Evolutionary conservation across 2,888 invertebrate genomes (phyloP).

Genomic region (Drosophila tripunctata): DNA sequence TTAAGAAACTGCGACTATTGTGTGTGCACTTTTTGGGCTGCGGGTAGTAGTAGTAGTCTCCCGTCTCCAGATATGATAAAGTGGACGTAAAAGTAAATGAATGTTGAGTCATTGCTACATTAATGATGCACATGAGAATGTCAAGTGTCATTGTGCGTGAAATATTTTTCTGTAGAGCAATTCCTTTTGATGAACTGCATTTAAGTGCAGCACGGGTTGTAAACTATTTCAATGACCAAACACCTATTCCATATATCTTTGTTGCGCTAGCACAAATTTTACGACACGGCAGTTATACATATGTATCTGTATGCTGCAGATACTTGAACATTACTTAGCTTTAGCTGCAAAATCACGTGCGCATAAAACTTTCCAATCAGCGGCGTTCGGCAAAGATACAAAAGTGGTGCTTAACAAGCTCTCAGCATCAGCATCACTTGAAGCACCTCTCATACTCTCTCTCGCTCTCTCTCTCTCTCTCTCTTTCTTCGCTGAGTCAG

Average conservation of each 20-base stretch:
- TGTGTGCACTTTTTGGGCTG: background rate
- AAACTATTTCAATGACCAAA: conserved; percentile 21
- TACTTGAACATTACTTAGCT: conserved; percentile 28
- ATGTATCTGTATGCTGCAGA: conserved; percentile 20
- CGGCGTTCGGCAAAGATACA: conserved; percentile 37
- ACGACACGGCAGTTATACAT: conserved; percentile 48
- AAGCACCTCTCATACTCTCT: conserved; percentile 5
- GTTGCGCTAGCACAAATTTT: conserved; percentile 46
- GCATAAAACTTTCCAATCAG: conserved; percentile 78
- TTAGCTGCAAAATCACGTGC: conserved; percentile 70
- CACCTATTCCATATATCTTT: conserved; percentile 20
- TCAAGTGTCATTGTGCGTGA: conserved; percentile 19
- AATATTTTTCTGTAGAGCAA: conserved; percentile 1
- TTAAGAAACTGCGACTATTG: conserved; percentile 32
- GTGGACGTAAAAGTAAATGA: conserved; percentile 33
- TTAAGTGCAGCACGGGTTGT: conserved; percentile 3
- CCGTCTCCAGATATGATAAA: conserved; percentile 31
- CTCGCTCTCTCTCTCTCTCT: background rate
- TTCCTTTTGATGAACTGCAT: conserved; percentile 3
- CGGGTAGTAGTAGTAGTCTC: too few relatives aligned
- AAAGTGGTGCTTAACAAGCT: conserved; percentile 73
- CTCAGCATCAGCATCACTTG: conserved; percentile 57
- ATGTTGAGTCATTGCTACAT: conserved; percentile 31
- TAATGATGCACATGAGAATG: conserved; percentile 33
- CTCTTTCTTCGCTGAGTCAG: conserved; percentile 2